These are phyloP conservation scores for Aleiodes alternator DNA, from an alignment of 2,888 invertebrate species.

Conservation along the genomic window DNA sequence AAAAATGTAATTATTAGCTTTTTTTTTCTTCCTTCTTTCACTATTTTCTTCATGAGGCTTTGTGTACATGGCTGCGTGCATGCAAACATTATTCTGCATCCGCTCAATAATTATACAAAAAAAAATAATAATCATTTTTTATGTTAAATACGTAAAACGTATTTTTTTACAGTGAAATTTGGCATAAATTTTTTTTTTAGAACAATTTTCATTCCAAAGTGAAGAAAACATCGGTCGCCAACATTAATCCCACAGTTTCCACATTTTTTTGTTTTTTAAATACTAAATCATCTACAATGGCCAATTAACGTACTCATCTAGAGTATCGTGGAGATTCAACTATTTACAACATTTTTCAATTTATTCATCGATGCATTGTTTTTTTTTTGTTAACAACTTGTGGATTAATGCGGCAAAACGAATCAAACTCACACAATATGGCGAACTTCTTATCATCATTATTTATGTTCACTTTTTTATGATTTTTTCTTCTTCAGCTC, in stretches of 20 bases:
- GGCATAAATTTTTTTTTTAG: conserved; percentile 29
- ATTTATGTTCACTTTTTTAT: conserved; percentile 4
- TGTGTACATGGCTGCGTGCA: conserved; percentile 21
- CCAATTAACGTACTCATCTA: conserved; percentile 47
- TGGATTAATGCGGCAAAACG: conserved; percentile 45
- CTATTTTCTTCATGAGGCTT: conserved; percentile 4
- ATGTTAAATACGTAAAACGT: no score
- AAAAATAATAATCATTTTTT: conserved; percentile 4
- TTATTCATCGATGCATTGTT: conserved; percentile 2
- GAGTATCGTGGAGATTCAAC: conserved; percentile 23
- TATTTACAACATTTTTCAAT: conserved; percentile 25
- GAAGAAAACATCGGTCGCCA: conserved; percentile 21
- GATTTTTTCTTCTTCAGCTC: conserved; percentile 4
- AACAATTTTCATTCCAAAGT: conserved; percentile 20
- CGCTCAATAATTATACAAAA: conserved; percentile 22
- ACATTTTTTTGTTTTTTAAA: conserved; percentile 32
- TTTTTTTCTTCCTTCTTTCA: background rate
- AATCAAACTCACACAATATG: conserved; percentile 12
- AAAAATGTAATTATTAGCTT: background rate
- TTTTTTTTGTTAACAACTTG: conserved; percentile 7
- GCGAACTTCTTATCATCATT: conserved; percentile 45
- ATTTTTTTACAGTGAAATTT: conserved; percentile 20
- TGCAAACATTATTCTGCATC: conserved; percentile 25
- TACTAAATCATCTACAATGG: conserved; percentile 48
- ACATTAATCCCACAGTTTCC: conserved; percentile 4